A percentile compares a stretch with the other conserved stretches of the same genome.
Evolutionary conservation across 2,888 invertebrate genomes (phyloP).

Genomic region (Macrosiphum euphorbiae): DNA sequence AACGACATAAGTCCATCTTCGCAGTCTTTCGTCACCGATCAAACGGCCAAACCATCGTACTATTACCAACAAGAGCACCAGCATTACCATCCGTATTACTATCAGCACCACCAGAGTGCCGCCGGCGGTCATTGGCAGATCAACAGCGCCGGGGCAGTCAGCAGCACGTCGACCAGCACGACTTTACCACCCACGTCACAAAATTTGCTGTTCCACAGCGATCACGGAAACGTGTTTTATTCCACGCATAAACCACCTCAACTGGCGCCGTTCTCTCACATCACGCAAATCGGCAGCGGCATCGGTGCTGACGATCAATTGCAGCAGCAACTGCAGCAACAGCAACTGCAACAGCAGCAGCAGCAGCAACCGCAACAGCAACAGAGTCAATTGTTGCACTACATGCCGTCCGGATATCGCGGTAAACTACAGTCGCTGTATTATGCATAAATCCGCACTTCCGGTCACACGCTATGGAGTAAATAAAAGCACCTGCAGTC

Average conservation of each 20-base stretch:
- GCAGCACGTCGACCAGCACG: slow-evolving; percentile 40
- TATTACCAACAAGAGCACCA: slow-evolving; percentile 58
- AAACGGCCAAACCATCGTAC: slow-evolving; percentile 53
- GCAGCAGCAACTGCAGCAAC: not conserved
- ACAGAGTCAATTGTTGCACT: slow-evolving; percentile 52
- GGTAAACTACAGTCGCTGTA: slow-evolving; percentile 38
- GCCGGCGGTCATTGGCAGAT: slow-evolving; percentile 10
- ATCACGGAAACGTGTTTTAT: slow-evolving; percentile 39
- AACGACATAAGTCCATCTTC: slow-evolving; percentile 58
- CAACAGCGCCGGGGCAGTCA: not conserved
- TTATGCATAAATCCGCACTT: slow-evolving; percentile 1
- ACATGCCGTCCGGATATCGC: slow-evolving; percentile 58
- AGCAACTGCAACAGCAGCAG: not conserved
- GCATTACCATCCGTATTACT: slow-evolving; percentile 56
- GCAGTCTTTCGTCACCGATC: slow-evolving; percentile 41
- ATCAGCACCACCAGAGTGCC: not conserved
- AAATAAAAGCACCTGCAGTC: not conserved
- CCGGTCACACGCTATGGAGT: not conserved
- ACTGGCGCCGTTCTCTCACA: not conserved
- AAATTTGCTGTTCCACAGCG: slow-evolving; percentile 39
- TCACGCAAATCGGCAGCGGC: slow-evolving; percentile 14
- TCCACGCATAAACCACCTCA: slow-evolving; percentile 49
- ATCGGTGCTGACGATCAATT: not conserved
- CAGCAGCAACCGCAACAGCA: slow-evolving; percentile 26
- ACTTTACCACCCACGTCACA: not conserved